Percentiles rank a stretch among this genome's conserved stretches.
Evolutionary conservation across 2,797 vertebrate species (phyloP).

Genomic region (Onychomys leucogaster): DNA sequence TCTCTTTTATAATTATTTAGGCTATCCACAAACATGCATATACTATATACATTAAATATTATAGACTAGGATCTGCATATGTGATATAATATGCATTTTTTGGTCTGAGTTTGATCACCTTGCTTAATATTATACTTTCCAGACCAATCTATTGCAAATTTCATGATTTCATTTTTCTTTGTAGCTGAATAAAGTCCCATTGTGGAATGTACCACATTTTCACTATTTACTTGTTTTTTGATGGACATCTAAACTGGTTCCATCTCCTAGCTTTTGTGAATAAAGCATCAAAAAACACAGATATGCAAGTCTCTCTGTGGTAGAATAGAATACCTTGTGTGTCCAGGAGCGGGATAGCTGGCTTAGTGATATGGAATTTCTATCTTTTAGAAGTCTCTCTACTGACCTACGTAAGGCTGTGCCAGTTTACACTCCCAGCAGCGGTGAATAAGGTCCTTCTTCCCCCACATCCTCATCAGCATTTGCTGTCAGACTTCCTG

Average conservation of each 20-base stretch:
- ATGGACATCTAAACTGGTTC: not conserved
- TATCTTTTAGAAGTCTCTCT: not conserved
- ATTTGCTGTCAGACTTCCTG: too few species aligned
- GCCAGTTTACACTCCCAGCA: not conserved
- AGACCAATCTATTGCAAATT: too few species aligned
- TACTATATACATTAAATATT: not conserved
- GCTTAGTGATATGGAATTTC: not conserved
- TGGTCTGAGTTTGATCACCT: not conserved
- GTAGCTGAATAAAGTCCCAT: not conserved
- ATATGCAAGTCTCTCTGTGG: not conserved
- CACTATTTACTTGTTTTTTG: not conserved
- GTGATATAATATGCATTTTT: not conserved
- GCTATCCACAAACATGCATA: not conserved
- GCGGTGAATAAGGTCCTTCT: not conserved
- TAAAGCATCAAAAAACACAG: not conserved
- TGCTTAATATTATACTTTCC: not conserved
- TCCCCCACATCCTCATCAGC: not conserved
- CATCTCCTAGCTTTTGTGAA: not conserved
- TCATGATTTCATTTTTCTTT: not conserved
- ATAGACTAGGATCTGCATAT: not conserved
- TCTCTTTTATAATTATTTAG: not conserved
- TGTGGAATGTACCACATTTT: not conserved
- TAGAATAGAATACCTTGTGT: not conserved
- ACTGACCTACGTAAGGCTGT: not conserved
- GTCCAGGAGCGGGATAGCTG: not conserved